These are phyloP conservation scores for Thymelicus acteon DNA, from an alignment of 2,888 invertebrate genomes.

Conservation along the genomic window DNA sequence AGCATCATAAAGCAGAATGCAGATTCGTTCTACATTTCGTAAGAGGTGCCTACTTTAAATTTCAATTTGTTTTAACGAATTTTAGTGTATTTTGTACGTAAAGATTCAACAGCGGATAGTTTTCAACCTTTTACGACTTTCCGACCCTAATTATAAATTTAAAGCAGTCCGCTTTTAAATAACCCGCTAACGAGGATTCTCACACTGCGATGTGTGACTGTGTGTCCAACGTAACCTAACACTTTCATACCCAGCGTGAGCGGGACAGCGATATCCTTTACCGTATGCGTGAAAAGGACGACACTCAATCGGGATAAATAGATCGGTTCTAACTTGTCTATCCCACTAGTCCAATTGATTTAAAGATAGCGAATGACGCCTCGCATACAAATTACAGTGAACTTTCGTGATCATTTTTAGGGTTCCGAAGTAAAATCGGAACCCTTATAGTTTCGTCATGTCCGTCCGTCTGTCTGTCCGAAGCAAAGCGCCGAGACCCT, in stretches of 20 bases:
- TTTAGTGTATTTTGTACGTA: too few relatives aligned
- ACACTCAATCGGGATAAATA: conserved; percentile 48
- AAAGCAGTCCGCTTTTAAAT: conserved; percentile 5
- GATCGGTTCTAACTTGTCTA: conserved; percentile 27
- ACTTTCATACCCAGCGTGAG: conserved; percentile 21
- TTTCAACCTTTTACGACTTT: neutral
- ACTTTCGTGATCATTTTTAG: conserved; percentile 24
- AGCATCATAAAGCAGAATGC: too few relatives aligned
- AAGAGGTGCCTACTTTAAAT: too few relatives aligned
- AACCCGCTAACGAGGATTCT: conserved; percentile 3
- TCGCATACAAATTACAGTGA: conserved; percentile 41
- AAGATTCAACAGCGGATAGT: neutral
- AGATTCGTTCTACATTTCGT: too few relatives aligned
- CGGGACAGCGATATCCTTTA: conserved; percentile 42
- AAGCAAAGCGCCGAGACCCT: too few relatives aligned
- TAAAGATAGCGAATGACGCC: conserved; percentile 47
- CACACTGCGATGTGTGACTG: neutral
- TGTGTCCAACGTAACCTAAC: neutral
- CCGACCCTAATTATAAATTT: conserved; percentile 1
- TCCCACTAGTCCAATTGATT: too few relatives aligned
- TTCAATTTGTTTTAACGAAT: too few relatives aligned
- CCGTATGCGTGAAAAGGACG: conserved; percentile 35
- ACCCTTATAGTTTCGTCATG: too few relatives aligned
- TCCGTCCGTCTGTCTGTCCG: too few relatives aligned
- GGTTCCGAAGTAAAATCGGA: too few relatives aligned